These are phyloP conservation scores for Acrobasis suavella DNA, from an alignment of 2,888 invertebrate species.

Conservation along the genomic window DNA sequence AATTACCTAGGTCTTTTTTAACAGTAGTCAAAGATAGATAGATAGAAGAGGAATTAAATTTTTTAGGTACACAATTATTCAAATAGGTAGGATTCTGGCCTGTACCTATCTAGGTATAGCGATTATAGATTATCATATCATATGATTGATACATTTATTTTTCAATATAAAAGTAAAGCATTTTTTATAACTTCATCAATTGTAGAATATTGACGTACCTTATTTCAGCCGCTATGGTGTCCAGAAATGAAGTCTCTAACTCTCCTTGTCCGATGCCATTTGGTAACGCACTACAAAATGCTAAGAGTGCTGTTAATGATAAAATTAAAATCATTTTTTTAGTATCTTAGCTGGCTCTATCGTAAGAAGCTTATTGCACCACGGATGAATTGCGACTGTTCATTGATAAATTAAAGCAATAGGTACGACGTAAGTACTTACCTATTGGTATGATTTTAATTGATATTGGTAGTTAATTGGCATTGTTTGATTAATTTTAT, in stretches of 20 bases:
- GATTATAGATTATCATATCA: too few species aligned
- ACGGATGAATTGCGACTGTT: constrained; percentile 16
- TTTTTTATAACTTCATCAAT: background rate
- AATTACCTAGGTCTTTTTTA: too few species aligned
- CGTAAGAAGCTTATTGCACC: constrained; percentile 5
- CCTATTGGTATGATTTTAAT: background rate
- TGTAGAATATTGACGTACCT: background rate
- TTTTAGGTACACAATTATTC: too few species aligned
- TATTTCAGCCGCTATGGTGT: constrained; percentile 2
- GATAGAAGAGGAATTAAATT: too few species aligned
- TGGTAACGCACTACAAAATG: constrained; percentile 9
- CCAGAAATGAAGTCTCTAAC: constrained; percentile 3
- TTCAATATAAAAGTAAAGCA: too few species aligned
- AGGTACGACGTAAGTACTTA: background rate
- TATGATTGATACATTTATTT: too few species aligned
- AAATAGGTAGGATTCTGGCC: too few species aligned
- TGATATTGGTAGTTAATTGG: constrained; percentile 7
- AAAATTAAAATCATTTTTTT: constrained; percentile 18
- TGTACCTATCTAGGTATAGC: too few species aligned
- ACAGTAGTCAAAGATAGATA: too few species aligned
- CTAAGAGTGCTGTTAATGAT: constrained; percentile 7
- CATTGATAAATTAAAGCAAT: constrained; percentile 11
- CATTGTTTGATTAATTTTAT: constrained; percentile 9
- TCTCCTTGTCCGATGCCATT: background rate
- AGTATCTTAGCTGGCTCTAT: background rate